Percentiles rank a stretch among this genome's conserved stretches.
Conservation (phyloP, 2,113 vertebrate species). For the Scortum barcoo region DNA sequence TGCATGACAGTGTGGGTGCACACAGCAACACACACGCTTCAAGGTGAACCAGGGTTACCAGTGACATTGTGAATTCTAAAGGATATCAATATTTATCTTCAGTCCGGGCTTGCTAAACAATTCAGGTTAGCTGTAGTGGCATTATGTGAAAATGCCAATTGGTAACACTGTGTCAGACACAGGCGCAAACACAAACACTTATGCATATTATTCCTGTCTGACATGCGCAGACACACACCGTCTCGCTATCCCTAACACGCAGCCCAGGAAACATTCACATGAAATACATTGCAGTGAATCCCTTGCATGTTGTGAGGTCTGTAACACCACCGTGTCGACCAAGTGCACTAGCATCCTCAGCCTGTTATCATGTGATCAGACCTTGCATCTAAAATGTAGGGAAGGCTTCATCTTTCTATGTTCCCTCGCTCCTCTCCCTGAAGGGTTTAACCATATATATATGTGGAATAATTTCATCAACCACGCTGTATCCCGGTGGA, state of each 20-base stretch:
- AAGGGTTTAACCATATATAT: slow-evolving; percentile 56
- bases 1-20: background rate
- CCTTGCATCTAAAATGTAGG: slow-evolving; percentile 30
- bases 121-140: slow-evolving; percentile 16
- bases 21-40: background rate
- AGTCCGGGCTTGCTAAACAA: slow-evolving; percentile 26
- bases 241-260: background rate
- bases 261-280: slow-evolving; percentile 25
- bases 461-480: slow-evolving; percentile 82
- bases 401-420: slow-evolving; percentile 35
- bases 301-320: slow-evolving; percentile 19
- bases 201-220: slow-evolving; percentile 21
- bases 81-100: slow-evolving; percentile 35
- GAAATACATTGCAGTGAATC: slow-evolving; percentile 23
- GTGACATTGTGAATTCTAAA: slow-evolving; percentile 30
- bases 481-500: slow-evolving; percentile 80
- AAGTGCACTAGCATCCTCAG: background rate
- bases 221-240: background rate
- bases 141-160: slow-evolving; percentile 29
- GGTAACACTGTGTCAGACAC: slow-evolving; percentile 44
- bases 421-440: slow-evolving; percentile 53
- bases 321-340: slow-evolving; percentile 24
- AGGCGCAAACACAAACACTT: slow-evolving; percentile 3
- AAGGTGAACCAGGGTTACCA: slow-evolving; percentile 32
- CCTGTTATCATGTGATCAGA: slow-evolving; percentile 48